Conservation (phyloP, 2,797 vertebrate genomes). For the Danio aesculapii region DNA sequence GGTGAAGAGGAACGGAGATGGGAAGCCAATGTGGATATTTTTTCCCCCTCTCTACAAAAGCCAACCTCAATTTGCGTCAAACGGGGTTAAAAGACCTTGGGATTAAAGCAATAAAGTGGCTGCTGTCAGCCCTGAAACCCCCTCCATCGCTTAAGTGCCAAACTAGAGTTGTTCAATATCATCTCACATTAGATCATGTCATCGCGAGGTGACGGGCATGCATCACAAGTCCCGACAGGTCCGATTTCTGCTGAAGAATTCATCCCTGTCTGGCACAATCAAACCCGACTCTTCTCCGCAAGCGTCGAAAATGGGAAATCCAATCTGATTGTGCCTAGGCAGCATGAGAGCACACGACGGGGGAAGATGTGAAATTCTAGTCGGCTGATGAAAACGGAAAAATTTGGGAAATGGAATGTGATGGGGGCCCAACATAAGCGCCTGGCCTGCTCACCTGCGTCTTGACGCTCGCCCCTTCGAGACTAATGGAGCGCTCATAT, state of each 20-base stretch:
- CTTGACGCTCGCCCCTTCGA: constrained; percentile 38
- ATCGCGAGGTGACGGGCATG: constrained; percentile 87
- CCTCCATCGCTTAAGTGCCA: constrained; percentile 95
- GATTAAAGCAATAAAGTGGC: constrained; percentile 98
- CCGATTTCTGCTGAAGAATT: constrained; percentile 93
- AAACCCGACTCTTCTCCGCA: constrained; percentile 87
- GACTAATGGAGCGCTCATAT: constrained; percentile 64
- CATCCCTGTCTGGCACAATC: constrained; percentile 87
- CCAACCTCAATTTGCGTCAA: constrained; percentile 99
- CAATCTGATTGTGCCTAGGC: constrained; percentile 68
- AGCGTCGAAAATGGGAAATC: constrained; percentile 82
- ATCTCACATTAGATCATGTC: constrained; percentile 97
- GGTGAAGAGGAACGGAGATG: constrained; percentile 83
- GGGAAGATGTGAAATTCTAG: constrained; percentile 50
- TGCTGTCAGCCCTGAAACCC: constrained; percentile 93
- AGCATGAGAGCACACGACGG: constrained; percentile 38
- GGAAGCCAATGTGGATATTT: constrained; percentile 79
- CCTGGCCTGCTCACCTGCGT: constrained; percentile 52
- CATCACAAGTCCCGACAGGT: constrained; percentile 91
- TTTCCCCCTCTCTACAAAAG: constrained; percentile 78
- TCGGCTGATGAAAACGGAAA: constrained; percentile 49
- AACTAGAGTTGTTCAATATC: constrained; percentile 95
- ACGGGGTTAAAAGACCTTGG: constrained; percentile 93
- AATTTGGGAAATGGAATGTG: constrained; percentile 55
- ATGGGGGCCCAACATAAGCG: constrained; percentile 48